phyloP scores from a whole-genome alignment of 2,797 vertebrate genomes.

The Sebastes iracundus region DNA sequence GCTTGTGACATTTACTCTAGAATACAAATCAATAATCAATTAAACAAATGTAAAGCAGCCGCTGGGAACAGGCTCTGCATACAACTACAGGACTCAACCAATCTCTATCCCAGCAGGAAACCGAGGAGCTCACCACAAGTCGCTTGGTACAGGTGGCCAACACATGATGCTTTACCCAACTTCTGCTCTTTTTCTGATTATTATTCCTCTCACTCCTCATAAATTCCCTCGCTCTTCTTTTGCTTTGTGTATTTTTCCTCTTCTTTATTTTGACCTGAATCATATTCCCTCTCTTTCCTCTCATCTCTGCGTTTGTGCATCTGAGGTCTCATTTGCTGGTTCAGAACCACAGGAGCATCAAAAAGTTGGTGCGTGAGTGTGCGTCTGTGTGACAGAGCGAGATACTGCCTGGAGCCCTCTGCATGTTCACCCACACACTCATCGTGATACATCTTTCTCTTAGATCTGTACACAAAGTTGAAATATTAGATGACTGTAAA shows the following conservation, averaged over 20 bases:
- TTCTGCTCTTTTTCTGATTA: not conserved
- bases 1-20: conserved; percentile 17
- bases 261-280: not conserved
- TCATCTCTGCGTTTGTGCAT: not conserved
- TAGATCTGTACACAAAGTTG: not conserved
- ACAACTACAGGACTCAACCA: conserved; percentile 5
- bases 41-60: conserved; percentile 34
- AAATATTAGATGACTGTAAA: not conserved
- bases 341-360: not conserved
- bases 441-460: not conserved
- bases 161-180: not conserved
- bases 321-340: not conserved
- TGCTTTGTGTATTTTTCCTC: not conserved
- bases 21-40: conserved; percentile 41
- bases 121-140: not conserved
- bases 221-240: not conserved
- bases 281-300: not conserved
- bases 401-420: not conserved
- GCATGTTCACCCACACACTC: not conserved
- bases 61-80: not conserved
- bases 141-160: not conserved
- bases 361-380: not conserved
- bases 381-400: not conserved
- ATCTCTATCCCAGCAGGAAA: conserved; percentile 13
- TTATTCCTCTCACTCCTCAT: not conserved